Percentiles rank a stretch among this genome's conserved stretches.
Conservation (phyloP, 2,888 invertebrate species). For the Tinea pellionella region DNA sequence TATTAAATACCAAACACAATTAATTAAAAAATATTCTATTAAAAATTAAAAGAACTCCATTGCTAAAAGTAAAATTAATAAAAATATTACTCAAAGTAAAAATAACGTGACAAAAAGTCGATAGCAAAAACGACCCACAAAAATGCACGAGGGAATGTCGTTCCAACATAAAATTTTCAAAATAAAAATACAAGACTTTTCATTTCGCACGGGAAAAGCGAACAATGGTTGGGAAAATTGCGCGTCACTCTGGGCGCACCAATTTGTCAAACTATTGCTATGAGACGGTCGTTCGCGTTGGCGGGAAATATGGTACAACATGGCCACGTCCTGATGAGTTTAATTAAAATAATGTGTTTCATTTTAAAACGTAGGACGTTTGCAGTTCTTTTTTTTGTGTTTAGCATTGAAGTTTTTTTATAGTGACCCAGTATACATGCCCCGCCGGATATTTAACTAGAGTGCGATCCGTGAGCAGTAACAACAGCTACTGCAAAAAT, state of each 20-base stretch:
- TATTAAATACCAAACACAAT: no score
- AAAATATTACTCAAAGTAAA: not conserved
- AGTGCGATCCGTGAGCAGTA: no score
- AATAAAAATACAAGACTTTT: constrained; percentile 37
- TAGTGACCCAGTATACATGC: no score
- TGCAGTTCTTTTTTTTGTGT: no score
- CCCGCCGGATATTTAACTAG: no score
- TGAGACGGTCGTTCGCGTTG: constrained; percentile 49
- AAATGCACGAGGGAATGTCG: not conserved
- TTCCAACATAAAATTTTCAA: not conserved
- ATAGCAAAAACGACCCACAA: not conserved
- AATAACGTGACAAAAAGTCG: not conserved
- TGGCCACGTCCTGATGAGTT: constrained; percentile 58
- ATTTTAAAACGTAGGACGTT: not conserved
- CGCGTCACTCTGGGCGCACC: constrained; percentile 66
- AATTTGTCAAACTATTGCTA: constrained; percentile 66
- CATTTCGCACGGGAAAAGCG: constrained; percentile 64
- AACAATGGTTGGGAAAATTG: constrained; percentile 68
- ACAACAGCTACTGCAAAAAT: no score
- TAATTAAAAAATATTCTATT: no score
- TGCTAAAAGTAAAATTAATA: not conserved
- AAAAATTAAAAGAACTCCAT: no score
- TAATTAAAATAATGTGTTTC: constrained; percentile 48
- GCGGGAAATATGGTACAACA: constrained; percentile 33
- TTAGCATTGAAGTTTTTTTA: no score